Evolutionary conservation across 2,797 vertebrate species (phyloP).

Genomic region (Yasuhikotakia modesta): DNA sequence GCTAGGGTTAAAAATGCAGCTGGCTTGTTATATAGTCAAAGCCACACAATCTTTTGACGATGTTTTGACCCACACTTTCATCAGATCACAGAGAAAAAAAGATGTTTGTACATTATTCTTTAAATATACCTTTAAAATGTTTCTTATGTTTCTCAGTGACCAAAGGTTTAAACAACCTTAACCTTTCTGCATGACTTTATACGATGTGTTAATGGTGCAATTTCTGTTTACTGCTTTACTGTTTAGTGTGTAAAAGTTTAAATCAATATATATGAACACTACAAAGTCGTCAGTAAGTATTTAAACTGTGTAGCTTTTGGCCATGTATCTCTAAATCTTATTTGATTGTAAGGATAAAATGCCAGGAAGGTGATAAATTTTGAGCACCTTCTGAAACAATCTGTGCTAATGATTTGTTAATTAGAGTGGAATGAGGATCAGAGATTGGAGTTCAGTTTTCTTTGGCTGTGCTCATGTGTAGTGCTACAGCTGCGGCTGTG

Average conservation of each 20-base stretch:
- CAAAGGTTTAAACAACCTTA: too few species aligned
- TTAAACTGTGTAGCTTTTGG: neutral
- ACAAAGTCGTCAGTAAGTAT: neutral
- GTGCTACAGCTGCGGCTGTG: conserved; percentile 33
- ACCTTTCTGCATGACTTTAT: neutral
- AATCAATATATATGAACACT: neutral
- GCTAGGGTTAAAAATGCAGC: neutral
- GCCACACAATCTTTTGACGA: neutral
- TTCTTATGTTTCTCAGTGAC: too few species aligned
- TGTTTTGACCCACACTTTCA: too few species aligned
- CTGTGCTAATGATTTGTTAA: conserved; percentile 36
- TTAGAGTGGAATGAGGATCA: conserved; percentile 8
- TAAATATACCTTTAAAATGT: too few species aligned
- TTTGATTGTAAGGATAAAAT: neutral
- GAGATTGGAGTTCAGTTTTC: conserved; percentile 26
- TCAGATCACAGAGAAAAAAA: too few species aligned
- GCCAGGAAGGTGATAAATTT: conserved; percentile 2
- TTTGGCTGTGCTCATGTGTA: neutral
- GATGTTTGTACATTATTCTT: too few species aligned
- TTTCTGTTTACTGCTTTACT: neutral
- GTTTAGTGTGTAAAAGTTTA: neutral
- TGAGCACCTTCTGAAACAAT: conserved; percentile 11
- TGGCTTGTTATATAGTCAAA: conserved; percentile 4
- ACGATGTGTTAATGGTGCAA: neutral
- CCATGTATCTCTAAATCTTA: neutral